phyloP scores from a whole-genome alignment of 2,888 invertebrate genomes.

The Metalampra italica region DNA sequence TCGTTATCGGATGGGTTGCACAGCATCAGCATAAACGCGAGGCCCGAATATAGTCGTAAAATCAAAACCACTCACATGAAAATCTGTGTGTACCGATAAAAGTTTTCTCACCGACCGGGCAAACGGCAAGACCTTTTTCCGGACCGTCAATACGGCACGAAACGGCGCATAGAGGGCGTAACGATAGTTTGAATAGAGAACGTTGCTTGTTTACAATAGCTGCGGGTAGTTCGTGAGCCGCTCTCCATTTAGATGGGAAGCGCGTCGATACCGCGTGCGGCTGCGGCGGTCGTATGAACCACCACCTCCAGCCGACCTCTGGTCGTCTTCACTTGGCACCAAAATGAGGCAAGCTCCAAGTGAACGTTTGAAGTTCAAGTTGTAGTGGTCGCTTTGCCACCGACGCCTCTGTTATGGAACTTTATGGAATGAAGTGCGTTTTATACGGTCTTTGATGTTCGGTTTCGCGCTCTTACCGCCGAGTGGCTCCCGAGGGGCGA shows the following conservation, averaged over 20 bases:
- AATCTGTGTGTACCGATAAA: slow-evolving; percentile 46
- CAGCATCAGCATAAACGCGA: slow-evolving; percentile 6
- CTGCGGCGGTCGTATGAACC: slow-evolving; percentile 49
- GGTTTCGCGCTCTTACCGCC: slow-evolving; percentile 61
- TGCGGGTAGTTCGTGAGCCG: slow-evolving; percentile 71
- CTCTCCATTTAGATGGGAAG: slow-evolving; percentile 70
- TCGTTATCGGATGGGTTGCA: slow-evolving; percentile 4
- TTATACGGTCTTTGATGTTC: slow-evolving; percentile 71
- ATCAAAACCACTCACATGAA: slow-evolving; percentile 31
- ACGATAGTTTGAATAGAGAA: slow-evolving; percentile 70
- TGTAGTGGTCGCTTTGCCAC: slow-evolving; percentile 44
- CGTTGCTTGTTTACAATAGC: slow-evolving; percentile 72
- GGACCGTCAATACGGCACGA: slow-evolving; percentile 55
- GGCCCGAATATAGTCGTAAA: slow-evolving; percentile 34
- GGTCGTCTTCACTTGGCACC: slow-evolving; percentile 25
- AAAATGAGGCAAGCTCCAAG: slow-evolving; percentile 21
- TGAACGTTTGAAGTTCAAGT: slow-evolving; percentile 44
- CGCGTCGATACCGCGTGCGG: slow-evolving; percentile 60
- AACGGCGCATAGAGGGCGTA: slow-evolving; percentile 58
- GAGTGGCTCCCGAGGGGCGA: slow-evolving; percentile 58
- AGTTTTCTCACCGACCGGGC: slow-evolving; percentile 39
- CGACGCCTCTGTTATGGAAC: slow-evolving; percentile 61
- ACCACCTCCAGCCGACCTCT: slow-evolving; percentile 44
- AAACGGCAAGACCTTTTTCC: slow-evolving; percentile 52
- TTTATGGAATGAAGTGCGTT: slow-evolving; percentile 72